Base-by-base conservation (phyloP, 2,113 vertebrate genomes). In the Neogobius melanostomus region DNA sequence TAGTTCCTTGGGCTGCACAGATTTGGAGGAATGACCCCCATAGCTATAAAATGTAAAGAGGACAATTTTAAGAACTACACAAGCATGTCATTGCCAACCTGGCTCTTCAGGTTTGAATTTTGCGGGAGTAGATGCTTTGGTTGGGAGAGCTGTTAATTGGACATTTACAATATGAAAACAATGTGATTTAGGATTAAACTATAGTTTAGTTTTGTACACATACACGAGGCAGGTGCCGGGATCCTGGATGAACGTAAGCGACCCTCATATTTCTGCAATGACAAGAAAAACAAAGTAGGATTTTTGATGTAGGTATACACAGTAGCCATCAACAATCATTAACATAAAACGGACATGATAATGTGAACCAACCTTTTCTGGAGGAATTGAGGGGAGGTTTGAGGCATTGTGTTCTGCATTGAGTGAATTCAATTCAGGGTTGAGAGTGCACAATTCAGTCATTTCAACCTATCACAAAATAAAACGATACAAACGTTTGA, bases 201-300 rank as follows among this genome's bases (percentile, higher is more conserved):
- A 17, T 17, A 63, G 42, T 21, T 16, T 2, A 8, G 47, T 14
- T 16, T 47, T 5, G 48, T 77, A 66, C 77, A 91, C 91, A 76
- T 91, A 93, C 92, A 67, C 49, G 83, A 69, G 43, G 75, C 1
- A 28, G 83, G 82, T 6, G 82, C 84, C 28, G 92, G 92, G 44
- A 93, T 91, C 80, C 85, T 88, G 54, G 91, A 92, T 8, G 85
- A 86, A 52, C 88, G 89, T 8, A 84, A 71, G 36, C 85, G 82
- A 61, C 80, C 73, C 8, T 89, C 85, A 44, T 85, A 87, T 72
- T 86, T 91, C 92, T 92, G 63, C 11, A 53, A 28, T 52, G 48
- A 69, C 42, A 62, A 4, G 74, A 43, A 53, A 1, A 21, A 77
- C 28, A 66, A 16, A 47, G 17, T 0, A 7, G 43, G 28, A 36